Evolutionary conservation across 2,888 invertebrate species (phyloP).

Genomic region (Crematogaster levior): DNA sequence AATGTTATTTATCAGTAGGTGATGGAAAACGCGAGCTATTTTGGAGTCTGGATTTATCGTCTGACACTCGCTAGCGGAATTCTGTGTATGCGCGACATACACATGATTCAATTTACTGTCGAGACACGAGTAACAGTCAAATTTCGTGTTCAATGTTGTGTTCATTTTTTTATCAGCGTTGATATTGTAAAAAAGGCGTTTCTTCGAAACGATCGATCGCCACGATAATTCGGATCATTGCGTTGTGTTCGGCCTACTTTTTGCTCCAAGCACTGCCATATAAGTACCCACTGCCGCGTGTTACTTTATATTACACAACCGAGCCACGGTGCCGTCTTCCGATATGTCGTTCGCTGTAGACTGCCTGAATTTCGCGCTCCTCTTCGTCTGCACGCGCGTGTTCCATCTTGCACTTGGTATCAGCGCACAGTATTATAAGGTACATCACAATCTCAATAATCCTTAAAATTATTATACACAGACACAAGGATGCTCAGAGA

Average conservation of each 20-base stretch:
- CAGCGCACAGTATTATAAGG: constrained; percentile 79
- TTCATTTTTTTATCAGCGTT: constrained; percentile 6
- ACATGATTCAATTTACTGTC: constrained; percentile 10
- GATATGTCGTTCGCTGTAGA: constrained; percentile 77
- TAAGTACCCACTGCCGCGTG: constrained; percentile 32
- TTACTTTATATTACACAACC: constrained; percentile 43
- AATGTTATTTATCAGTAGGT: not conserved
- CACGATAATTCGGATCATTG: constrained; percentile 18
- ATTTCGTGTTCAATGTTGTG: constrained; percentile 25
- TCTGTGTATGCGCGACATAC: not conserved
- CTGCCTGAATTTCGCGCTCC: constrained; percentile 78
- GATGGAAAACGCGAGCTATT: not conserved
- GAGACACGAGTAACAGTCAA: not conserved
- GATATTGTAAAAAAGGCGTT: not conserved
- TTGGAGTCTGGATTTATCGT: not conserved
- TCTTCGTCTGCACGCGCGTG: constrained; percentile 78
- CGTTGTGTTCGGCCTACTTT: constrained; percentile 42
- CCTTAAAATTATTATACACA: not conserved
- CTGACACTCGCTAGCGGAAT: not conserved
- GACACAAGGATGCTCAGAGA: not conserved
- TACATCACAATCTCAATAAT: constrained; percentile 46
- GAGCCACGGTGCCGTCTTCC: constrained; percentile 24
- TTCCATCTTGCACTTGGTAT: constrained; percentile 80
- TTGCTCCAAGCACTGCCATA: constrained; percentile 42
- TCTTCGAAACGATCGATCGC: not conserved